Evolutionary conservation across 1,140 invertebrate genomes (phyloP), one percentile per base, ranked within the genome.

Genomic region (Neodiprion virginianus): DNA sequence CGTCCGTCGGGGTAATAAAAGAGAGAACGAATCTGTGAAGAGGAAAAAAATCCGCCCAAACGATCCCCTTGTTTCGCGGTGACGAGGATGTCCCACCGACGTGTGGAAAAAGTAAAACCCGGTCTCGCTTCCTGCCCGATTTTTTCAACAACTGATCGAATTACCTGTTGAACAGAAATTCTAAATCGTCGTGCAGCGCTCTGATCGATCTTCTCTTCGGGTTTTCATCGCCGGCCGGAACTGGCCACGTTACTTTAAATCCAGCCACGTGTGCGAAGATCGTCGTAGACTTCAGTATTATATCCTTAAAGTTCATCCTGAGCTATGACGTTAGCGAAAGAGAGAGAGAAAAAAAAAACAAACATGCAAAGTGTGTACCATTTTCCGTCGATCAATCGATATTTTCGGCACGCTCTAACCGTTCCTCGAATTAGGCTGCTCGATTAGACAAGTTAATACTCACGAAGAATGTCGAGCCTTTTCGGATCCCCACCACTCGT

Each of bases 161-260:
- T 85, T 85, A 88, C 87, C 85, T 87, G 76, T 85, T 79, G 79
- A 86, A 88, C 11, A 87, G 40, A 17, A 86, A 79, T 72, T 83
- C 79, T 17, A 79, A 79, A 28, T 68, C 79, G 66, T 85, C 81
- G 69, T 83, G 82, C 28, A 86, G 69, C 69, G 87, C 85, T 5
- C 76, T 21, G 17, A 81, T 28, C 66, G 79, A 80, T 74, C 85
- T 81, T 47, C 73, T 69, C 47, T 71, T 74, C 11, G 79, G 79
- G 72, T 69, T 72, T 48, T 72, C 76, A 40, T n/a, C 66, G 68
- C 70, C 79, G 48, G 79, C 80, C 9, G 87, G 86, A 71, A 89
- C 80, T 67, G 85, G 78, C 86, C 86, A 89, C 1, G 78, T 79
- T 17, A 84, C 77, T 80, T 88, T 88, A 75, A 88, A 88, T 3